Percentiles rank a stretch among this genome's conserved stretches.
Conservation (phyloP, 2,113 vertebrate genomes). For the Leptobrachium leishanense region DNA sequence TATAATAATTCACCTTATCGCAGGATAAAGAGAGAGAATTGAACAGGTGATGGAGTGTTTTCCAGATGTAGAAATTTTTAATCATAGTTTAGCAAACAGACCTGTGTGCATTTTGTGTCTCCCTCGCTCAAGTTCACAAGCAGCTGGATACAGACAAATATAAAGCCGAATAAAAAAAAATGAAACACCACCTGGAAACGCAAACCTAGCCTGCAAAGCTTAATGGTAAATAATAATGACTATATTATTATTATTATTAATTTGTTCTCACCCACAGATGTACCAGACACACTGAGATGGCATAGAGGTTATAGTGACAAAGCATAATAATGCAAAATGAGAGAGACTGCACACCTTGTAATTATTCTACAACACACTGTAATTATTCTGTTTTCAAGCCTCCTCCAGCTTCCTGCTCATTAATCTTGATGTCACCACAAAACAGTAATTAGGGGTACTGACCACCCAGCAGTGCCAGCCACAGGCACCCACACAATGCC, state of each 20-base stretch:
- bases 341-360: conserved; percentile 45
- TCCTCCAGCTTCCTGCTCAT: conserved; percentile 38
- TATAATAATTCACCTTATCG: too few relatives aligned
- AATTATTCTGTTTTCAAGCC: conserved; percentile 61
- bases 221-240: neutral
- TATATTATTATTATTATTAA: neutral
- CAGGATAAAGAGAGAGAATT: too few relatives aligned
- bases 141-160: too few relatives aligned
- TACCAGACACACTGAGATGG: neutral
- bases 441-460: conserved; percentile 52
- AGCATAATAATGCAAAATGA: conserved; percentile 27
- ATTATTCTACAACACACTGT: conserved; percentile 63
- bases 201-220: neutral
- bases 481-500: conserved; percentile 29
- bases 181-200: neutral
- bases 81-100: too few relatives aligned
- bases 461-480: neutral
- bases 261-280: conserved; percentile 3
- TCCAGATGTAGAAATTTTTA: too few relatives aligned
- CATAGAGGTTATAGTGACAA: conserved; percentile 17
- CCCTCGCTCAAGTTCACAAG: too few relatives aligned
- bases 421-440: conserved; percentile 42
- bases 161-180: too few relatives aligned
- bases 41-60: too few relatives aligned
- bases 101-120: too few relatives aligned